Conservation (phyloP, 1,140 invertebrate species). For the Delia radicum region DNA sequence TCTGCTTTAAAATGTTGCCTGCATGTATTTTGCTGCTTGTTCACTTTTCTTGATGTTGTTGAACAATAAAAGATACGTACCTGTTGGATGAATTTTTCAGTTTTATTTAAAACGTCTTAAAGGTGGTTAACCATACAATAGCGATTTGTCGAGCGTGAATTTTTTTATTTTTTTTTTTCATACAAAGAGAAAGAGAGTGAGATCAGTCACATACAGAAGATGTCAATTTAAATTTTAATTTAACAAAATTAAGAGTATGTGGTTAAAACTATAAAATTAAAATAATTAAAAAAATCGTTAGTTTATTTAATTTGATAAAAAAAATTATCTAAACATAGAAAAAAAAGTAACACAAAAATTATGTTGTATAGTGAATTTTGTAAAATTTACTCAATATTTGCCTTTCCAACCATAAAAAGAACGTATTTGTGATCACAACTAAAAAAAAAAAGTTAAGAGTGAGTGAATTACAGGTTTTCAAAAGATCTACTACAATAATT, state of each 20-base stretch:
- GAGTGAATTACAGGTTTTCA: background rate
- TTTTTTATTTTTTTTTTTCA: background rate
- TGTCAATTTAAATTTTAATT: background rate
- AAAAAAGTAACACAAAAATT: conserved; percentile 34
- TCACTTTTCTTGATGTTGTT: conserved; percentile 14
- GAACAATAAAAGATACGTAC: conserved; percentile 47
- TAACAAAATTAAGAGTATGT: background rate
- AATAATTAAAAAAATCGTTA: background rate
- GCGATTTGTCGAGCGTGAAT: background rate
- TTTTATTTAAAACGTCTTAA: conserved; percentile 43
- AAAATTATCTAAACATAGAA: conserved; percentile 2
- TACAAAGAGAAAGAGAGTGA: background rate
- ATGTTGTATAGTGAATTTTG: conserved; percentile 51
- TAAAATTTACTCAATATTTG: conserved; percentile 52
- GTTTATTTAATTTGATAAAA: background rate
- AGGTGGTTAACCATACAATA: background rate
- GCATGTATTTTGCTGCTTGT: background rate
- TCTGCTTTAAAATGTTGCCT: background rate
- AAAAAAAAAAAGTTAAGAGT: background rate
- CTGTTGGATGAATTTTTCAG: conserved; percentile 50
- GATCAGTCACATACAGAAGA: background rate
- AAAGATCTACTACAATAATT: background rate
- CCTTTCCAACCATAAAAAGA: conserved; percentile 52
- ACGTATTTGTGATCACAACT: conserved; percentile 37
- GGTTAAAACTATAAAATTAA: background rate